phyloP scores from a whole-genome alignment of 2,113 vertebrate genomes.

The Propithecus coquereli region DNA sequence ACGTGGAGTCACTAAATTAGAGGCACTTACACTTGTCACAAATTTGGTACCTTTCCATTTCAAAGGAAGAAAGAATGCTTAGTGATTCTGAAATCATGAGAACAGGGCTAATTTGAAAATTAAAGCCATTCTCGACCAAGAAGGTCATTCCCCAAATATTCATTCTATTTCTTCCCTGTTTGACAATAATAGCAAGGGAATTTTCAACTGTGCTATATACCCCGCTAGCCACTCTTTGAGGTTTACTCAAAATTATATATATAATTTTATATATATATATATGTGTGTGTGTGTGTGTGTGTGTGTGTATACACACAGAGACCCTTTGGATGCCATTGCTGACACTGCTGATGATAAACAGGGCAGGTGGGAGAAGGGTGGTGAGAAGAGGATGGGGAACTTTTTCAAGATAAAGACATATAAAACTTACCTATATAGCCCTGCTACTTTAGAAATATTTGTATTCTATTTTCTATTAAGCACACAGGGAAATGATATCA shows the following conservation, averaged over 20 bases:
- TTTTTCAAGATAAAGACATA: not conserved
- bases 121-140: conserved; percentile 1
- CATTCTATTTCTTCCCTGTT: not conserved
- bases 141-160: not conserved
- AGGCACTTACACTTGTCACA: not conserved
- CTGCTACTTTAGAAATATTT: not conserved
- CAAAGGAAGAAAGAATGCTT: not conserved
- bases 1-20: not conserved
- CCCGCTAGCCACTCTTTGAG: not conserved
- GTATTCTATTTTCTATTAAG: not conserved
- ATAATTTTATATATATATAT: not conserved
- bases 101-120: not conserved
- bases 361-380: not conserved
- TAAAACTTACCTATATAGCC: not conserved
- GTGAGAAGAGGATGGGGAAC: not conserved
- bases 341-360: not conserved
- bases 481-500: not conserved
- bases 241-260: not conserved
- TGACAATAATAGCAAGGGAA: not conserved
- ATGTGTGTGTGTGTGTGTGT: too few species aligned
- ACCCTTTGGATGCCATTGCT: not conserved
- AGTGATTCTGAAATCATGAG: not conserved
- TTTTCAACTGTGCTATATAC: not conserved
- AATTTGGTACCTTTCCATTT: conserved; percentile 4
- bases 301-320: not conserved